Conservation (phyloP, 2,888 invertebrate genomes). For the Thysanoteuthis rhombus region DNA sequence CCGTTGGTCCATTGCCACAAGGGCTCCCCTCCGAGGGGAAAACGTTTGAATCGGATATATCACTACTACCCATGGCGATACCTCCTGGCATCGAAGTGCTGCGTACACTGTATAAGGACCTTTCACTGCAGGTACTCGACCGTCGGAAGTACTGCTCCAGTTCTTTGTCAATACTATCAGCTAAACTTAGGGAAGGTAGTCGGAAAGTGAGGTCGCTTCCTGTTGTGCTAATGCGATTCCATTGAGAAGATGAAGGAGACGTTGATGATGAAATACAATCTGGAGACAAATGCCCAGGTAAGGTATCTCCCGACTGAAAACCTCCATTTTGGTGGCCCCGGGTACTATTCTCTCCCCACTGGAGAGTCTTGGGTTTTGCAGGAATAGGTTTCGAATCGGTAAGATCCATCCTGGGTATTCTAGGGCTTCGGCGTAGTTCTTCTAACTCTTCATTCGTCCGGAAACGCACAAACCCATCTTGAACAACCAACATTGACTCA, state of each 20-base stretch:
- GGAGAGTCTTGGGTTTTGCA: slow-evolving; percentile 2
- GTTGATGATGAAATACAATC: slow-evolving; percentile 20
- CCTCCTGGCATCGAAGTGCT: background rate
- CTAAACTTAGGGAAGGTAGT: slow-evolving; percentile 58
- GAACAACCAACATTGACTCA: slow-evolving; percentile 84
- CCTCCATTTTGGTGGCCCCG: slow-evolving; percentile 23
- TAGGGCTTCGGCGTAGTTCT: slow-evolving; percentile 23
- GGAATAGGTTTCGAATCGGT: slow-evolving; percentile 21
- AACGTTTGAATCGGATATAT: background rate
- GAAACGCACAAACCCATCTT: slow-evolving; percentile 88
- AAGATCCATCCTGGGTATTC: slow-evolving; percentile 27
- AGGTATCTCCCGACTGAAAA: background rate
- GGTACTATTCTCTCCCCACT: slow-evolving; percentile 24
- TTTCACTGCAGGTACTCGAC: slow-evolving; percentile 35
- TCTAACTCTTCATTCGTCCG: slow-evolving; percentile 74
- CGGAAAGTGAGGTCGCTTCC: slow-evolving; percentile 31
- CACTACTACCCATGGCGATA: background rate
- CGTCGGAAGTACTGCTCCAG: slow-evolving; percentile 50
- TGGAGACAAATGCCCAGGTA: background rate
- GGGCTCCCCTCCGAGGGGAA: background rate
- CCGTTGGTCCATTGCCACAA: background rate
- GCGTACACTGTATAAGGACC: background rate
- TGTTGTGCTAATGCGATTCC: slow-evolving; percentile 27
- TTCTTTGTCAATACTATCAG: slow-evolving; percentile 59
- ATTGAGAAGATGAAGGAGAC: slow-evolving; percentile 24